Percentiles rank a stretch among this genome's conserved stretches.
Evolutionary conservation across 2,113 vertebrate species (phyloP).

Genomic region (Pardalotus punctatus): DNA sequence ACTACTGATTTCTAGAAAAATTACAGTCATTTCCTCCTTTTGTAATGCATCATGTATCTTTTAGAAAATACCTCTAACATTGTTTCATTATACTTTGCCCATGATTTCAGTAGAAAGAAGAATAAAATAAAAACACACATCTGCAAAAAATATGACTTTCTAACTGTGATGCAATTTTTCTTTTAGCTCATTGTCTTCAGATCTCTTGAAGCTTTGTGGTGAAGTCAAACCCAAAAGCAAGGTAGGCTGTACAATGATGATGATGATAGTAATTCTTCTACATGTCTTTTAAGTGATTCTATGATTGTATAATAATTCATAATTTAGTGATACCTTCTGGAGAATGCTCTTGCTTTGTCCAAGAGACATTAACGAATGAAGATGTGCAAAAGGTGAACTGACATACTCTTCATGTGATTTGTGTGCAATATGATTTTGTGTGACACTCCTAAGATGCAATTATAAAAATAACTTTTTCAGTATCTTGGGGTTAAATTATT

Average conservation of each 20-base stretch:
- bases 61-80: not conserved
- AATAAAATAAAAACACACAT: not conserved
- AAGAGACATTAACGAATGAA: not conserved
- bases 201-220: conserved; percentile 93
- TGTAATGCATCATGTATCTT: not conserved
- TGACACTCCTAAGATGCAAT: not conserved
- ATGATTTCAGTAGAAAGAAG: not conserved
- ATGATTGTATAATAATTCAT: not conserved
- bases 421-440: not conserved
- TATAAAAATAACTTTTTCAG: not conserved
- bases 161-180: conserved; percentile 25
- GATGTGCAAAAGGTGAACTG: not conserved
- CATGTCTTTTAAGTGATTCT: not conserved
- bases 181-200: conserved; percentile 86
- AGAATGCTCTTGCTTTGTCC: not conserved
- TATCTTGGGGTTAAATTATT: not conserved
- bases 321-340: not conserved
- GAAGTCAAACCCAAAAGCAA: conserved; percentile 91
- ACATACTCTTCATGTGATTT: not conserved
- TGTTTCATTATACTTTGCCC: not conserved
- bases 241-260: conserved; percentile 68
- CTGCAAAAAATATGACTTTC: not conserved
- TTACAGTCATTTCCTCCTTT: not conserved
- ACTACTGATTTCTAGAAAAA: not conserved
- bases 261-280: not conserved